A percentile compares a stretch with the other conserved stretches of the same genome.
phyloP scores from a whole-genome alignment of 2,113 vertebrate genomes.

The Recurvirostra avosetta region DNA sequence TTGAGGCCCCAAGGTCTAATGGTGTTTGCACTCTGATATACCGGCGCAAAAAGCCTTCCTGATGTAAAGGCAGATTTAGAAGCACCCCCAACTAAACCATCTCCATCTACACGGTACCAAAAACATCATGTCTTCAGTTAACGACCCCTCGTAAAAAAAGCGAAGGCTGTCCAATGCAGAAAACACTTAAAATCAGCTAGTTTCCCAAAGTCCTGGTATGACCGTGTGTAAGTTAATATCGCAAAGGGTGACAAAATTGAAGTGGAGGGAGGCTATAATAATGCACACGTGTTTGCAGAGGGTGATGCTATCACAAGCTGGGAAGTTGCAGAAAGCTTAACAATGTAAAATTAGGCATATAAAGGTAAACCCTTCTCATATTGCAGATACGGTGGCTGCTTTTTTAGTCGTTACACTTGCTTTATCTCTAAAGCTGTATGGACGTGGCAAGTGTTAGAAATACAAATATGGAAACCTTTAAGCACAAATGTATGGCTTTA shows the following conservation, averaged over 20 bases:
- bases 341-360: background rate
- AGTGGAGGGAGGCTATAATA: background rate
- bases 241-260: background rate
- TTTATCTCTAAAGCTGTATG: background rate
- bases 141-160: rapidly evolving
- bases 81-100: too few species aligned
- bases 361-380: background rate
- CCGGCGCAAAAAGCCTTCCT: background rate
- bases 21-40: background rate
- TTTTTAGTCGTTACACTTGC: background rate
- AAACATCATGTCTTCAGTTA: background rate
- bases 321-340: background rate
- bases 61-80: background rate
- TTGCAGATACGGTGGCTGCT: background rate
- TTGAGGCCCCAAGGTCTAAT: background rate
- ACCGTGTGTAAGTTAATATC: rapidly evolving
- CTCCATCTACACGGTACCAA: rapidly evolving
- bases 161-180: background rate
- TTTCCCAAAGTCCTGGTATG: background rate
- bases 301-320: background rate
- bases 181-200: background rate
- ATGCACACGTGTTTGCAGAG: background rate
- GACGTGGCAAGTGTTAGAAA: background rate
- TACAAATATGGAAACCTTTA: background rate
- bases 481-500: background rate